Percentiles rank a stretch among this genome's conserved stretches.
Conservation (phyloP, 2,797 vertebrate species). For the Alfaro cultratus region DNA sequence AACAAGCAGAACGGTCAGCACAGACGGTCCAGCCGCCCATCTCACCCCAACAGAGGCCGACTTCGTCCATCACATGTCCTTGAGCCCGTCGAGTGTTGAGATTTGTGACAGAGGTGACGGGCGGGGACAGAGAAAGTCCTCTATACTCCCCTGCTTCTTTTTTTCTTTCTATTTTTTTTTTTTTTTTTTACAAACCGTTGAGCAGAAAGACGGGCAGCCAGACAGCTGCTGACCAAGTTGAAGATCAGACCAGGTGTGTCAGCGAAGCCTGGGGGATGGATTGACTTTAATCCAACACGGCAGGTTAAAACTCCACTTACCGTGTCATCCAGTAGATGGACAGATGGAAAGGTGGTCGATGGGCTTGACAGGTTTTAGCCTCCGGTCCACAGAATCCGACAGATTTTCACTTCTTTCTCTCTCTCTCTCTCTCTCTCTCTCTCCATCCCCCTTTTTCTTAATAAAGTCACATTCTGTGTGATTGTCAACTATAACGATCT, state of each 20-base stretch:
- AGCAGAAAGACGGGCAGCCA: conserved; percentile 25
- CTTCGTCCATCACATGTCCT: conserved; percentile 4
- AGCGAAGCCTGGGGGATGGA: conserved; percentile 22
- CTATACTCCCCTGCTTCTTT: conserved; percentile 5
- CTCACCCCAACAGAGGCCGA: not conserved
- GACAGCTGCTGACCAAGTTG: conserved; percentile 64
- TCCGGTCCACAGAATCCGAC: conserved; percentile 20
- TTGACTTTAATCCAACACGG: conserved; percentile 54
- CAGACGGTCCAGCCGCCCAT: not conserved
- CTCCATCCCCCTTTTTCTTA: not conserved
- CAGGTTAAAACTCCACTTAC: conserved; percentile 55
- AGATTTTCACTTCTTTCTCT: not conserved
- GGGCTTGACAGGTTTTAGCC: conserved; percentile 39
- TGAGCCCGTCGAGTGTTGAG: conserved; percentile 6
- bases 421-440: not conserved
- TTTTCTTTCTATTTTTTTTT: not conserved
- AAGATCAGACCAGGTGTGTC: conserved; percentile 62
- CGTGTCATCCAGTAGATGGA: conserved; percentile 34
- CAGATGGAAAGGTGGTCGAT: conserved; percentile 23
- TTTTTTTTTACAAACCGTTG: conserved; percentile 27
- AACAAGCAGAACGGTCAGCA: not conserved
- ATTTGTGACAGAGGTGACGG: conserved; percentile 9
- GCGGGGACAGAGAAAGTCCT: conserved; percentile 12
- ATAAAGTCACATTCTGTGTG: conserved; percentile 7
- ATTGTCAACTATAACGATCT: conserved; percentile 16